phyloP scores from a whole-genome alignment of 2,113 vertebrate species.

The Chiloscyllium plagiosum region DNA sequence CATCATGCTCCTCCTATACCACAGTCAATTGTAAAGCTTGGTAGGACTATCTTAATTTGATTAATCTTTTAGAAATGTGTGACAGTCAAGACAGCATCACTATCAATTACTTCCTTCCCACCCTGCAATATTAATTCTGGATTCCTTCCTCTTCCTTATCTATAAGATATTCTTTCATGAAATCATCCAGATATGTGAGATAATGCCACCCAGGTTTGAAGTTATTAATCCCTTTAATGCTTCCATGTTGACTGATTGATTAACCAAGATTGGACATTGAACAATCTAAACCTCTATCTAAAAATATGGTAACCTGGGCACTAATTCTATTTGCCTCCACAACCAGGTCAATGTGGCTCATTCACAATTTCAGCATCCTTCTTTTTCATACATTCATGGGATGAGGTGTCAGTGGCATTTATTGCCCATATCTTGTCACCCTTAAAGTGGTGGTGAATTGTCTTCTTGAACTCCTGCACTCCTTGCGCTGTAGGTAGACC shows the following conservation, averaged over 20 bases:
- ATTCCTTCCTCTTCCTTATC: background rate
- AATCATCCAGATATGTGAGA: background rate
- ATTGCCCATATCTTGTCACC: too few relatives aligned
- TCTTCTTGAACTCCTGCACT: too few relatives aligned
- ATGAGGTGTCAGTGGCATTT: too few relatives aligned
- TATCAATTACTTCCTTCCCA: background rate
- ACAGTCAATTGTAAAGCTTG: background rate
- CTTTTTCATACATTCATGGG: background rate
- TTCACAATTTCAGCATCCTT: background rate
- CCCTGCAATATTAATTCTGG: background rate
- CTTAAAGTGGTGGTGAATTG: too few relatives aligned
- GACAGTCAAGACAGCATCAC: background rate
- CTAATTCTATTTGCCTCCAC: background rate
- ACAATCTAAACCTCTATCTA: background rate
- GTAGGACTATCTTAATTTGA: background rate
- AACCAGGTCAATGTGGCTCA: background rate
- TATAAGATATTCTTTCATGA: too few relatives aligned
- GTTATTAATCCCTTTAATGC: too few relatives aligned
- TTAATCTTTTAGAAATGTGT: background rate
- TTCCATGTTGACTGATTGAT: too few relatives aligned
- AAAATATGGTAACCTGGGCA: background rate
- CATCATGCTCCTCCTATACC: background rate
- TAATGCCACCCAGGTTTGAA: background rate
- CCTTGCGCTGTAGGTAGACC: too few relatives aligned
- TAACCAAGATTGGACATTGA: too few relatives aligned